These are phyloP conservation scores for Camponotus floridanus DNA, from an alignment of 1,140 invertebrate species.

Conservation along the genomic window DNA sequence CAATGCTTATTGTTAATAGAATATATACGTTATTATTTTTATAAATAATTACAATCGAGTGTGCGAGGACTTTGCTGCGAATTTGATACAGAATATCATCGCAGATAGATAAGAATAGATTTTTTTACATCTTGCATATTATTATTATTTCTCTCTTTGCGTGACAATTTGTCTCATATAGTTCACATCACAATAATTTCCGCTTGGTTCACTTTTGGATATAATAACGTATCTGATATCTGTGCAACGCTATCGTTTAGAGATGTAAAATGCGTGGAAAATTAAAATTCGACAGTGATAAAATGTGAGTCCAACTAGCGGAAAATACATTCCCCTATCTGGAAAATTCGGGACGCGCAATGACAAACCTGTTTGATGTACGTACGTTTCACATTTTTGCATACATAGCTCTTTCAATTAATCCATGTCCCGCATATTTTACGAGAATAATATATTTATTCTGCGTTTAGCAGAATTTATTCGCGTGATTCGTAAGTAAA, in stretches of 20 bases:
- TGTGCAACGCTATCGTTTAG: constrained; percentile 9
- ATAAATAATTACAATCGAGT: background rate
- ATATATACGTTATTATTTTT: background rate
- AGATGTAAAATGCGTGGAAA: constrained; percentile 15
- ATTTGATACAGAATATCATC: background rate
- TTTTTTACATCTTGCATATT: background rate
- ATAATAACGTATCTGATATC: constrained; percentile 21
- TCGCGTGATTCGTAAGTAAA: constrained; percentile 22
- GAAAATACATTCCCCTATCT: constrained; percentile 20
- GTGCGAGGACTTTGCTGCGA: background rate
- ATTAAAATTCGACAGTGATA: constrained; percentile 52
- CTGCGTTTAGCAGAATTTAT: constrained; percentile 18
- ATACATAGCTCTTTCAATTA: constrained; percentile 35
- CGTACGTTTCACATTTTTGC: constrained; percentile 38
- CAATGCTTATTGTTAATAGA: background rate
- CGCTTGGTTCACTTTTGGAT: background rate
- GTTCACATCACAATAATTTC: background rate
- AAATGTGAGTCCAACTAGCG: constrained; percentile 30
- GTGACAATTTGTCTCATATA: background rate
- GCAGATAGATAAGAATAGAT: background rate
- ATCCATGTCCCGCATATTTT: constrained; percentile 34
- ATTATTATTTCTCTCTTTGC: background rate
- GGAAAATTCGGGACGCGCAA: constrained; percentile 39
- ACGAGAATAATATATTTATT: constrained; percentile 45
- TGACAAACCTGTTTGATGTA: constrained; percentile 22